Evolutionary conservation across 2,888 invertebrate species (phyloP).

Genomic region (Lithophane leautieri): DNA sequence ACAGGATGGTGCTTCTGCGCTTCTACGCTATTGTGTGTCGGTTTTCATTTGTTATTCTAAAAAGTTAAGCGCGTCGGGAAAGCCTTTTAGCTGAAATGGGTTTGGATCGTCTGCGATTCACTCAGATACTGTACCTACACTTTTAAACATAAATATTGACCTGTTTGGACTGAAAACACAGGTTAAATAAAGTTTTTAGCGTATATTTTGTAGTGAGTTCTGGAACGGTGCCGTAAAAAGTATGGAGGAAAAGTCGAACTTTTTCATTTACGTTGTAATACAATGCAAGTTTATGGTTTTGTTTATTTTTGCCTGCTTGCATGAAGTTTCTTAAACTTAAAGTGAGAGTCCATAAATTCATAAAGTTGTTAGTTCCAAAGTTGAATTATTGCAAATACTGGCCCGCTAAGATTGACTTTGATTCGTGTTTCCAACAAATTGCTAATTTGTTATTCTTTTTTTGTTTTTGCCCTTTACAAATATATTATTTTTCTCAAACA

Average conservation of each 20-base stretch:
- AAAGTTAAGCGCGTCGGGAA: constrained; percentile 64
- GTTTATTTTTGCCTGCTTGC: not conserved
- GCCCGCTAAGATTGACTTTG: no score
- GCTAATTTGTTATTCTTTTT: not conserved
- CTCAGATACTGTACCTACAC: constrained; percentile 67
- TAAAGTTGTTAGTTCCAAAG: no score
- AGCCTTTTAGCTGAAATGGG: constrained; percentile 76
- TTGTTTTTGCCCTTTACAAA: not conserved
- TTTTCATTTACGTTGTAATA: not conserved
- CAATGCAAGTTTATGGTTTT: constrained; percentile 8
- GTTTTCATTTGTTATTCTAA: constrained; percentile 69
- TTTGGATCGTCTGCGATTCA: constrained; percentile 69
- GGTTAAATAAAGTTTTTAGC: constrained; percentile 19
- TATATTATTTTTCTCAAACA: no score
- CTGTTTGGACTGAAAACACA: constrained; percentile 66
- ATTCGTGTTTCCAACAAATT: no score
- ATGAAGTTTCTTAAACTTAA: not conserved
- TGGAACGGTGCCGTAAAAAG: not conserved
- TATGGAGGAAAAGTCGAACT: not conserved
- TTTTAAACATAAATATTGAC: constrained; percentile 68
- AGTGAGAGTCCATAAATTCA: not conserved
- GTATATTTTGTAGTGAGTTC: constrained; percentile 24
- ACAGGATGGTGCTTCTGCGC: constrained; percentile 18
- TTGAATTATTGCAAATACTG: not conserved
- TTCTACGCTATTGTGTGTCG: constrained; percentile 16